Base-by-base conservation (phyloP, 1,140 invertebrate species). In the Formica exsecta region DNA sequence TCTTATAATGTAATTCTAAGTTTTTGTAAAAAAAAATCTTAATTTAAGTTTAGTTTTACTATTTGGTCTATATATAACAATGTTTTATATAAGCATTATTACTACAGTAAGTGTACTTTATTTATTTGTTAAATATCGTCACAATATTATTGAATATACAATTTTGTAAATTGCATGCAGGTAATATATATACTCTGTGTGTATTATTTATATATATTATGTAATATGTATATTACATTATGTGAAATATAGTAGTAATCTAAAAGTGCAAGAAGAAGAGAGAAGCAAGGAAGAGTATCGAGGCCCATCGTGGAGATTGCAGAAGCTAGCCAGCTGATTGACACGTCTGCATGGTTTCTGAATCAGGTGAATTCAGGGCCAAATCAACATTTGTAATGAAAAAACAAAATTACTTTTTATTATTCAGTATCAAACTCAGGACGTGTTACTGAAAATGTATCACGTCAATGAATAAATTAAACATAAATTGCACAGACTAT, bases 361-460 rank as follows among this genome's bases (percentile, higher is more conserved):
- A 94, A 94, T 94, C 93, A 95, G 94, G 94, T 95, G 93, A 95
- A 94, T 94, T 94, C 93, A 94, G 94, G 94, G 92, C 93, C 93
- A 93, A 94, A 95, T 94, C 94, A 94, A 94, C 92, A 94, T 94
- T 95, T 94, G 89, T 94, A 93, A 93, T 89, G 84, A 85, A 32
- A 85, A 62, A 51, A 88, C 57, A 75, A 87, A 71, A 9, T 19
- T 88, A 88, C 66, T 66, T 41, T 86, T 71, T 64, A 36, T 81
- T 81, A 51, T 90, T 41, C 41, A 85, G 65, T 88, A 19, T 8
- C 25, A 59, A 54, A 79, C 44, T 54, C 22, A 75, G 61, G 44
- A 87, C 38, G 54, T 83, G 29, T 61, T 41, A 74, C 29, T 75
- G n/a, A 71, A 57, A 70, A 77, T 44, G 44, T 87, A 59, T 68